Base-by-base conservation (phyloP, 2,888 invertebrate genomes). In the Nymphalis polychloros region DNA sequence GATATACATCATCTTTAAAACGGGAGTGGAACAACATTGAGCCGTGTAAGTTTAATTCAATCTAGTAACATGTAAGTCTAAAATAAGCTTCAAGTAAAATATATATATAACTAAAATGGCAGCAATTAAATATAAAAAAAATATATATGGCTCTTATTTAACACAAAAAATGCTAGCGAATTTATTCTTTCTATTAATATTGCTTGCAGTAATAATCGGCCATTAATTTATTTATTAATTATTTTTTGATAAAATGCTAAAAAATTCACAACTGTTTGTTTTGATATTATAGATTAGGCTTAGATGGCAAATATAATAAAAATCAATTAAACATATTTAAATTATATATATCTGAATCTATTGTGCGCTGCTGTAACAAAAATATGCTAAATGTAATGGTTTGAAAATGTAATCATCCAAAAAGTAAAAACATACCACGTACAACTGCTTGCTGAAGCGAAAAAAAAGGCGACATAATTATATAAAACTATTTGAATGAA, bases 1-100 rank as follows among this genome's bases (percentile, higher is more conserved):
- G 50, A 10, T 63, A 62, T 16, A 13, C 68, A 0, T 59, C 72
- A 5, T 41, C 76, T 0, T 46, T 73, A 17, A 77, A 77, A 68
- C 69, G 72, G 10, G 66, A 72, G 5, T 76, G 77, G 77, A 70
- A 50, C 48, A 57, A 53, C 3, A 35, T 70, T 13, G 71, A 73
- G 13, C 13, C 64, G 64, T 73, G 72, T 76, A 73, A 66, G 75
- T 72, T 1, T 8, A 27, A 17, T 13, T 27, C 6, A 2, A 55
- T 31, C 6, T 16, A 8, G 4, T 31, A 10, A 53, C 17, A 17
- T 53, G 6, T 17, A 52, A 8, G 8, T 17, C n/a, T 16, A 27
- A 55, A 27, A 2, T 17, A 55, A 31, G 27, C 53, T 31, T 57
- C 6, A n/a, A 41, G 10, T 57, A 8, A 57, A 57, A 8, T 41